Base-by-base conservation (phyloP, 2,113 vertebrate species). In the Oenanthe oenanthe region DNA sequence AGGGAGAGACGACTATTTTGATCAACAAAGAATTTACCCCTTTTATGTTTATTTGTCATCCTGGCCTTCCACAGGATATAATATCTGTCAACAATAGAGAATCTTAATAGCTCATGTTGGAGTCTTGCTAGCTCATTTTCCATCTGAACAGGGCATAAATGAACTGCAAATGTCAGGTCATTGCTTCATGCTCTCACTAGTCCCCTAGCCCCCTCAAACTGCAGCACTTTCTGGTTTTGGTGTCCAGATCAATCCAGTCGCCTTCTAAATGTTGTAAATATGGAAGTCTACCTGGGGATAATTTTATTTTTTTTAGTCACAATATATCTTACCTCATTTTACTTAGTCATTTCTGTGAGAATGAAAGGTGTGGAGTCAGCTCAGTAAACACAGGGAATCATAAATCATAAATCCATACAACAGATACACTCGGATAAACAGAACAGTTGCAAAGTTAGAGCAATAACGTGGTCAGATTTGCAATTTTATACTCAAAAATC, bases 301-400 rank as follows among this genome's bases (percentile, higher is more conserved):
- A 7, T 43, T 77, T 67, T 74, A 42, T 70, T 78, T 94, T 78
- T 50, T 32, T 81, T 57, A 2, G 1, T 87, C 48, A 31, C 7
- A 45, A n/a, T 18, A 17, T 73, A 34, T 57, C 78, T 76, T 80
- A 93, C 88, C n/a, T 94, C 80, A 67, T 86, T 73, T 87, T 87
- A 95, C 95, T 62, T 93, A 68, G 63, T 71, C 81, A 75, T 66
- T 88, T 67, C 63, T 76, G 32, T 92, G 82, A 89, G 43, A 63
- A 92, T 29, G 65, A 88, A 86, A 93, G 71, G 36, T 85, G 65
- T 81, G 80, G 67, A 93, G 88, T 88, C 81, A 94, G 72, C 90
- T 94, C 38, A 95, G 42, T 61, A 83, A 92, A 34, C 17, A 85
- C 25, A 82, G 28, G 40, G 74, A 86, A 88, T 61, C 47, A 62